These are phyloP conservation scores for Drosophila conformis DNA, from an alignment of 2,888 invertebrate species.

Conservation along the genomic window DNA sequence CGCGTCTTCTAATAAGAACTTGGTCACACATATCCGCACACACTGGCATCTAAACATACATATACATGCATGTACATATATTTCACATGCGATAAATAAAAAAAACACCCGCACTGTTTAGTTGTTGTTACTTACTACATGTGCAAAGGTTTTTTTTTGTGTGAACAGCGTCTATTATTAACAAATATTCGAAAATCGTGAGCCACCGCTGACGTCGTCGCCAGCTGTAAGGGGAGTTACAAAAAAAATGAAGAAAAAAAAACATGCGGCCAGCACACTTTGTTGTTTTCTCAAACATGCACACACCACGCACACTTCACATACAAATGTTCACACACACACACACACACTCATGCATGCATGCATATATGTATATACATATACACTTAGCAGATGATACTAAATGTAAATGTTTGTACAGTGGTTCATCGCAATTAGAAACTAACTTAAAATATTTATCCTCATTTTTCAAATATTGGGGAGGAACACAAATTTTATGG, in stretches of 20 bases:
- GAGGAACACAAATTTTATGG: neutral
- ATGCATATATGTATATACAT: constrained; percentile 1
- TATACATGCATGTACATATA: constrained; percentile 5
- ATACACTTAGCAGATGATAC: constrained; percentile 21
- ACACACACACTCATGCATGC: neutral
- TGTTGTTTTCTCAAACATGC: constrained; percentile 28
- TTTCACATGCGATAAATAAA: constrained; percentile 25
- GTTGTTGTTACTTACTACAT: constrained; percentile 8
- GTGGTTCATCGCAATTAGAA: neutral
- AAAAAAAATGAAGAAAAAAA: constrained; percentile 15
- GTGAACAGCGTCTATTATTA: constrained; percentile 34
- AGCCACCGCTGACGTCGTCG: constrained; percentile 25
- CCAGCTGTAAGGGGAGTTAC: constrained; percentile 55
- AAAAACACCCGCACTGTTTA: constrained; percentile 15
- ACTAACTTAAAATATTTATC: neutral
- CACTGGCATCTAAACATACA: constrained; percentile 6
- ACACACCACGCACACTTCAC: neutral
- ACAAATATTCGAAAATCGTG: constrained; percentile 26
- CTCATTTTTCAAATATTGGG: neutral
- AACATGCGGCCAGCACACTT: constrained; percentile 60
- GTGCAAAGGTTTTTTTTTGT: constrained; percentile 1
- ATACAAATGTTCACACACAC: neutral
- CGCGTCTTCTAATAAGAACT: constrained; percentile 59
- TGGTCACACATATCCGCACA: constrained; percentile 22
- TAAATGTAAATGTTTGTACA: constrained; percentile 22